Conservation (phyloP, 2,888 invertebrate genomes). For the Colostygia pectinataria region DNA sequence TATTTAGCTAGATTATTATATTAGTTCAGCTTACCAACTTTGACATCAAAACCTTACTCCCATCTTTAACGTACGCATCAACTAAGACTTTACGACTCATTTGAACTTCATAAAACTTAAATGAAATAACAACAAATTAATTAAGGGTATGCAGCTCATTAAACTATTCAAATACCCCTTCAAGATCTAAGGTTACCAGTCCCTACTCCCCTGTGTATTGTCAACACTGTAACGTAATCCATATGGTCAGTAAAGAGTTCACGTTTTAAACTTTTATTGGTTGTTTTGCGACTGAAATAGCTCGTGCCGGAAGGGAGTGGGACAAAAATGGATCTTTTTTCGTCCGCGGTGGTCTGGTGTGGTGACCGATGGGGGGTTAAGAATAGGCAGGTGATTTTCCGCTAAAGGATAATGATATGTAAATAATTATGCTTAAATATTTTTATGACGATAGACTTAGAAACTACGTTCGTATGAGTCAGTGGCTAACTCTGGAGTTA, state of each 20-base stretch:
- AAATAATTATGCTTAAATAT: too few species aligned
- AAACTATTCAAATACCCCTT: conserved; percentile 17
- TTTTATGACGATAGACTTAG: too few species aligned
- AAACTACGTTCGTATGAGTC: too few species aligned
- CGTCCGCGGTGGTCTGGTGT: conserved; percentile 55
- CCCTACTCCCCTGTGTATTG: conserved; percentile 28
- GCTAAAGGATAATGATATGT: too few species aligned
- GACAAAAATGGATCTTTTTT: conserved; percentile 66
- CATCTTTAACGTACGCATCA: too few species aligned
- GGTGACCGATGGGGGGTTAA: conserved; percentile 41
- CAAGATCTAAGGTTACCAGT: conserved; percentile 19
- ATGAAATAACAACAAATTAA: conserved; percentile 19
- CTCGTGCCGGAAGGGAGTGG: conserved; percentile 62
- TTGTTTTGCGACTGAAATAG: conserved; percentile 57
- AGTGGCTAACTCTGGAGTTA: too few species aligned
- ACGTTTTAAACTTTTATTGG: conserved; percentile 52
- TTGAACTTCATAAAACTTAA: conserved; percentile 30
- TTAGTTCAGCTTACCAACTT: too few species aligned
- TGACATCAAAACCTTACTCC: too few species aligned
- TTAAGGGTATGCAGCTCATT: conserved; percentile 2
- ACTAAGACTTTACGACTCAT: conserved; percentile 13
- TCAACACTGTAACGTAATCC: conserved; percentile 54
- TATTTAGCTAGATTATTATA: too few species aligned
- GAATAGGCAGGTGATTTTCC: conserved; percentile 24
- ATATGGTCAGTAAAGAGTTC: conserved; percentile 62